Base-by-base conservation (phyloP, 2,888 invertebrate species). In the Drosophila monieri region DNA sequence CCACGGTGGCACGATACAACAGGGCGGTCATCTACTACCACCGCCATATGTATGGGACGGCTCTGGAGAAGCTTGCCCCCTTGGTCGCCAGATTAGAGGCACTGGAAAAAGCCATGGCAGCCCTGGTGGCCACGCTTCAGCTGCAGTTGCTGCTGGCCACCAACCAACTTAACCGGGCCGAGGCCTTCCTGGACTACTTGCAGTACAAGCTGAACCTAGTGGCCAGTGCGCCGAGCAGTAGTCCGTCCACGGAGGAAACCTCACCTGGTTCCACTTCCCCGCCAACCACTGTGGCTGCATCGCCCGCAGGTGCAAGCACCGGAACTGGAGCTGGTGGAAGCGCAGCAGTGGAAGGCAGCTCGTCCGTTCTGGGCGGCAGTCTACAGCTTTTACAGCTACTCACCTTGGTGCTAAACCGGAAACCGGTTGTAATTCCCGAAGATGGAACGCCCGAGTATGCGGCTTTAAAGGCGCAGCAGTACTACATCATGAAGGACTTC, bases 401-500 rank as follows among this genome's bases (percentile, higher is more conserved):
- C 21, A 90, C 90, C 15, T 83, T 88, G 49, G 86, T 92, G 35
- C 62, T 91, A 2, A 91, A 91, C 47, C 88, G 89, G 6, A 91
- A 85, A 51, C 78, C 77, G 2, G 85, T 91, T 27, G 66, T 86
- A 2, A 85, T 92, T 23, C 86, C 89, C 1, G 90, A 90, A 30
- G 91, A 92, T 65, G 90, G 89, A 8, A 90, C 87, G 3, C 78
- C 89, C 0, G 90, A 91, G 41, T 88, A 89, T 62, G 83, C 90
- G 8, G 88, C 91, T 4, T 70, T 92, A 1, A 91, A 91, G 60
- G 92, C 91, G 0, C 92, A 91, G 78, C 91, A 92, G 71, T 91
- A 91, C 76, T 92, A 91, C 71, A 84, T 91, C 9, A 91, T 91
- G 88, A 91, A 91, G 69, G 92, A 92, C 70, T 92, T 91, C 65